Evolutionary conservation across 2,888 invertebrate species (phyloP).

Genomic region (Isotomurus palustris): DNA sequence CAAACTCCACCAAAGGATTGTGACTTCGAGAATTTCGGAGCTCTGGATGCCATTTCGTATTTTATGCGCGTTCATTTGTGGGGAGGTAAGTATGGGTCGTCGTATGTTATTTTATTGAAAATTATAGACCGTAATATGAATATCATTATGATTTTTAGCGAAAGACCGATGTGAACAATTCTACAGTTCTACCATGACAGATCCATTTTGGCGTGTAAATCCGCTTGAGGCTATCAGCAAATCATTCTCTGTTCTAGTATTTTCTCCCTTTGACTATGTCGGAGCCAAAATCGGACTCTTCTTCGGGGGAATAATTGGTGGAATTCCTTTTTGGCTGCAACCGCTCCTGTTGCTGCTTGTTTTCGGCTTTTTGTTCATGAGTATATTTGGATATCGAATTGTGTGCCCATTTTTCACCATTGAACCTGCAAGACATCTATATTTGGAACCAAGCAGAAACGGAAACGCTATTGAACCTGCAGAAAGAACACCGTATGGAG

Average conservation of each 20-base stretch:
- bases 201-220: conserved; percentile 40
- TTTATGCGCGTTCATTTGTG: conserved; percentile 24
- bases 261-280: conserved; percentile 34
- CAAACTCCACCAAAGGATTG: conserved; percentile 38
- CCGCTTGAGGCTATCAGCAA: conserved; percentile 39
- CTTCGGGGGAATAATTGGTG: conserved; percentile 26
- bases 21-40: conserved; percentile 31
- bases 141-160: conserved; percentile 17
- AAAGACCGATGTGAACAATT: conserved; percentile 39
- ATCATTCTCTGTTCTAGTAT: conserved; percentile 29
- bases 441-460: too few relatives aligned
- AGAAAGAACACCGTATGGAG: background rate
- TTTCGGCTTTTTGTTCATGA: conserved; percentile 30
- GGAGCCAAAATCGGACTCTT: conserved; percentile 36
- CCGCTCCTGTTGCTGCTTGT: conserved; percentile 28
- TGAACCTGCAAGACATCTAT: conserved; percentile 27
- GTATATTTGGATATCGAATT: conserved; percentile 31
- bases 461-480: background rate
- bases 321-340: conserved; percentile 33
- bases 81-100: conserved; percentile 24
- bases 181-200: conserved; percentile 33
- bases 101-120: background rate
- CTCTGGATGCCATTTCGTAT: conserved; percentile 21
- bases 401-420: conserved; percentile 35
- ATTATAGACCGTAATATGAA: background rate